These are phyloP conservation scores for Tenebrio molitor DNA, from an alignment of 1,140 invertebrate species.

Conservation along the genomic window DNA sequence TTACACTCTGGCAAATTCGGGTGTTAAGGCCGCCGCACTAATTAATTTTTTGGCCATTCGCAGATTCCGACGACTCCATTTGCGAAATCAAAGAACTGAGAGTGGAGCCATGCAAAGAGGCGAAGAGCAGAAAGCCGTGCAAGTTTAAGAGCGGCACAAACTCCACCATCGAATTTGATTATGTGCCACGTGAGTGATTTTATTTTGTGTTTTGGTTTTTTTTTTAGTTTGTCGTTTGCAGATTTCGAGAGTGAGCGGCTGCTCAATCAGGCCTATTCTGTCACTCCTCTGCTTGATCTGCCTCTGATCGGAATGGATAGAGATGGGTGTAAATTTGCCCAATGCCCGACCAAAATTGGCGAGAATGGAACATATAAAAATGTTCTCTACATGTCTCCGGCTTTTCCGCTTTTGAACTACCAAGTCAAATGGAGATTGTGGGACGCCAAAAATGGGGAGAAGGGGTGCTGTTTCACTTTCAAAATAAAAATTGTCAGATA, in stretches of 20 bases:
- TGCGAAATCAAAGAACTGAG: constrained; percentile 47
- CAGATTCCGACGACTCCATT: constrained; percentile 15
- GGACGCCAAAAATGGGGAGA: constrained; percentile 26
- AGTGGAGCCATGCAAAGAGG: constrained; percentile 45
- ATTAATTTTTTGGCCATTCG: constrained; percentile 24
- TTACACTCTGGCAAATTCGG: background rate
- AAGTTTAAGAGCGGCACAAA: constrained; percentile 46
- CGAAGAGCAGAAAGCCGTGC: constrained; percentile 42
- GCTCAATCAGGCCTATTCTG: constrained; percentile 43
- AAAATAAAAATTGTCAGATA: constrained; percentile 50
- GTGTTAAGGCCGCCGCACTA: background rate
- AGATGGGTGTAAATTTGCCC: constrained; percentile 45
- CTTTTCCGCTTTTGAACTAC: constrained; percentile 46
- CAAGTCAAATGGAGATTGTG: constrained; percentile 45
- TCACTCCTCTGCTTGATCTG: constrained; percentile 45
- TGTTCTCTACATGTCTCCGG: constrained; percentile 38
- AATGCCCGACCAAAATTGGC: constrained; percentile 34
- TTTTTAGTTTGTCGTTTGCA: background rate
- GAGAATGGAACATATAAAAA: constrained; percentile 41
- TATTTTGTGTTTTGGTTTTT: too few relatives aligned
- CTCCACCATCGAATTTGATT: constrained; percentile 46
- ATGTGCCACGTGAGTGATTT: constrained; percentile 44
- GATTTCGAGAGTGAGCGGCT: constrained; percentile 2
- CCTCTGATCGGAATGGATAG: constrained; percentile 52
- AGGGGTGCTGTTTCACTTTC: constrained; percentile 48